Conservation (phyloP, 1,140 invertebrate genomes). For the Dendrolimus punctatus region DNA sequence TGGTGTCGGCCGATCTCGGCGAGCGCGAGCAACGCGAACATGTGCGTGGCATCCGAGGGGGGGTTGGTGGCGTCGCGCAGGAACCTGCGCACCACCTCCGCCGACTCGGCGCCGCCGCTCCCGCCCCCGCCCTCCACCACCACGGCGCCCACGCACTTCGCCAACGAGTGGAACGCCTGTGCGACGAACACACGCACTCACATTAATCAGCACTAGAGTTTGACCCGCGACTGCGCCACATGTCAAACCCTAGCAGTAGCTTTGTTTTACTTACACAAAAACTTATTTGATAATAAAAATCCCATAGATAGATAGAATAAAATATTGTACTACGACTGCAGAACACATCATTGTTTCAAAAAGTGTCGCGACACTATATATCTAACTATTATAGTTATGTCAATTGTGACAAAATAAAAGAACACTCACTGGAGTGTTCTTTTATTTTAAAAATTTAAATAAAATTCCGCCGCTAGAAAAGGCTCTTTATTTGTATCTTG, state of each 20-base stretch:
- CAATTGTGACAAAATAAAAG: no score
- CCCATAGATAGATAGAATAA: no score
- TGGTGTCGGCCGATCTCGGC: constrained; percentile 97
- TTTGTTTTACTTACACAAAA: not conserved
- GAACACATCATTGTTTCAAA: no score
- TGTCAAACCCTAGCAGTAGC: not conserved
- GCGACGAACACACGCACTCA: constrained; percentile 3
- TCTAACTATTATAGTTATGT: no score
- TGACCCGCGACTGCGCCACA: not conserved
- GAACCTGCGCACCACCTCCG: constrained; percentile 89
- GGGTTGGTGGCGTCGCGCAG: constrained; percentile 86
- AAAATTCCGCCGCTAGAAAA: no score
- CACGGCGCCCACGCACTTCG: constrained; percentile 95
- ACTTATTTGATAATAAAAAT: no score
- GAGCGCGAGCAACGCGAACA: constrained; percentile 94
- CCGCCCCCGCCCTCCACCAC: constrained; percentile 86
- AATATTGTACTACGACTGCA: no score
- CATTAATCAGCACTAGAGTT: not conserved
- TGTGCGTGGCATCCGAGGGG: constrained; percentile 85
- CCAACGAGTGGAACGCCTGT: constrained; percentile 92
- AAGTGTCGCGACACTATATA: no score
- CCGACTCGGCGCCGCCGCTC: constrained; percentile 78
- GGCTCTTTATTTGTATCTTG: no score
- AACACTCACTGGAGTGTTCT: no score
- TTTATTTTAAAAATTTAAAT: no score